These are phyloP conservation scores for Microctenopoma steveboyesi DNA, from an alignment of 2,797 vertebrate species.

Conservation along the genomic window DNA sequence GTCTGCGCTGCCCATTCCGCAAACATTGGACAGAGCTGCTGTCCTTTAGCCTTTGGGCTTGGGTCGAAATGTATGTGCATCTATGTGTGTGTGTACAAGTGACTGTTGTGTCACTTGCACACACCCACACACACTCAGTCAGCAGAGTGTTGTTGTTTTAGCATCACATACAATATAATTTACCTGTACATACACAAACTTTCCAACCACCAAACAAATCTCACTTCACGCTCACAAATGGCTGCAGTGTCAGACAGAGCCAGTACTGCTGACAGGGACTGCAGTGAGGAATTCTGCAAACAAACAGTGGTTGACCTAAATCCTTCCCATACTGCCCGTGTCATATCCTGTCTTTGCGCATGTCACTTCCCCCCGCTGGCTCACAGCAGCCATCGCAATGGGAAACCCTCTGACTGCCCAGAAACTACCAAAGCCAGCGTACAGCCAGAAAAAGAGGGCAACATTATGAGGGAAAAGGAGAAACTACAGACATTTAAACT, in stretches of 20 bases:
- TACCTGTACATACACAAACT: slow-evolving; percentile 30
- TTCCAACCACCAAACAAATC: background rate
- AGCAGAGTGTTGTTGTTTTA: slow-evolving; percentile 12
- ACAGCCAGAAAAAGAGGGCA: slow-evolving; percentile 28
- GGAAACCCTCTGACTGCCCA: slow-evolving; percentile 51
- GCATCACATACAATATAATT: slow-evolving; percentile 5
- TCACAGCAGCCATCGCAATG: slow-evolving; percentile 58
- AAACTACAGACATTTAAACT: background rate
- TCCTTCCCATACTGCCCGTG: slow-evolving; percentile 65
- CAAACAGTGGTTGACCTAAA: slow-evolving; percentile 73
- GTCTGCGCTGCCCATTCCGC: slow-evolving; percentile 73
- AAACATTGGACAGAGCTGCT: slow-evolving; percentile 79
- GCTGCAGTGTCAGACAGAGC: slow-evolving; percentile 54
- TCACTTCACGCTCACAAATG: slow-evolving; percentile 28
- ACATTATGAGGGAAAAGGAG: slow-evolving; percentile 2
- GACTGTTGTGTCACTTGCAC: background rate
- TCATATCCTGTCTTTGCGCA: slow-evolving; percentile 73
- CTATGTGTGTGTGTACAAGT: slow-evolving; percentile 16
- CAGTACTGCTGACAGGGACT: slow-evolving; percentile 69
- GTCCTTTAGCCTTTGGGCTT: slow-evolving; percentile 68
- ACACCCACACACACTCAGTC: background rate
- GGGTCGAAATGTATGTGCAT: slow-evolving; percentile 37
- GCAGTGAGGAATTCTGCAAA: slow-evolving; percentile 55
- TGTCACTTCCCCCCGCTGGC: slow-evolving; percentile 70
- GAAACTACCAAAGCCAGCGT: slow-evolving; percentile 23